Percentiles rank a stretch among this genome's conserved stretches.
Conservation (phyloP, 2,113 vertebrate genomes). For the Erpornis zantholeuca region DNA sequence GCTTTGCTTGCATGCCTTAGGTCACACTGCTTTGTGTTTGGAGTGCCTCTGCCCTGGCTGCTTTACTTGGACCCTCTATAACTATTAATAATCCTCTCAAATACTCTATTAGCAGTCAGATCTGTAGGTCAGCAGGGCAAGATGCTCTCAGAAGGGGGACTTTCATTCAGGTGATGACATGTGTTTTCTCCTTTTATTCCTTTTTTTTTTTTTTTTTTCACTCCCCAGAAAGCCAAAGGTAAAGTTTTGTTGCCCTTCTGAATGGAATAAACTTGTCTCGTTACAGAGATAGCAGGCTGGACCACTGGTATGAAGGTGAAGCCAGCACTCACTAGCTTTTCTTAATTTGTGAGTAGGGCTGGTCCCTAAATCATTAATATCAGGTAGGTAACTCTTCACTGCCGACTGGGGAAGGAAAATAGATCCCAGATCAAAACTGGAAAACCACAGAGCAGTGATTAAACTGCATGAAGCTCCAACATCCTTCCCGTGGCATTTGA, state of each 20-base stretch:
- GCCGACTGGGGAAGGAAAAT: neutral
- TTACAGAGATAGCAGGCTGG: neutral
- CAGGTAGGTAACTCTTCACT: neutral
- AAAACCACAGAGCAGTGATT: neutral
- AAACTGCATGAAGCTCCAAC: neutral
- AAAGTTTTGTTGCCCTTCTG: neutral
- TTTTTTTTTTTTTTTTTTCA: neutral
- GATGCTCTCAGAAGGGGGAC: neutral
- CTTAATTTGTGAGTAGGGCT: neutral
- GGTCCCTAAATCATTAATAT: neutral
- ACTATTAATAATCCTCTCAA: neutral
- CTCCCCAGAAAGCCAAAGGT: neutral
- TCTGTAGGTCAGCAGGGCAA: neutral
- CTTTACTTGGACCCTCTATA: neutral
- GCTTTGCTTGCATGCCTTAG: neutral
- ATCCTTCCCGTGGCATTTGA: neutral
- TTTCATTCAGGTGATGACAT: neutral
- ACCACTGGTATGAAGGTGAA: neutral
- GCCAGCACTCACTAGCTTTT: neutral
- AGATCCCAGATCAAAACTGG: neutral
- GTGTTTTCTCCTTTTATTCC: neutral
- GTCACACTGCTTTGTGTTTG: neutral
- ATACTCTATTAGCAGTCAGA: neutral
- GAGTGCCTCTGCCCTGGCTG: neutral
- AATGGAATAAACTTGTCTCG: neutral